Percentiles rank a stretch among this genome's conserved stretches.
Evolutionary conservation across 1,140 invertebrate species (phyloP).

Genomic region (Gryon sp.): DNA sequence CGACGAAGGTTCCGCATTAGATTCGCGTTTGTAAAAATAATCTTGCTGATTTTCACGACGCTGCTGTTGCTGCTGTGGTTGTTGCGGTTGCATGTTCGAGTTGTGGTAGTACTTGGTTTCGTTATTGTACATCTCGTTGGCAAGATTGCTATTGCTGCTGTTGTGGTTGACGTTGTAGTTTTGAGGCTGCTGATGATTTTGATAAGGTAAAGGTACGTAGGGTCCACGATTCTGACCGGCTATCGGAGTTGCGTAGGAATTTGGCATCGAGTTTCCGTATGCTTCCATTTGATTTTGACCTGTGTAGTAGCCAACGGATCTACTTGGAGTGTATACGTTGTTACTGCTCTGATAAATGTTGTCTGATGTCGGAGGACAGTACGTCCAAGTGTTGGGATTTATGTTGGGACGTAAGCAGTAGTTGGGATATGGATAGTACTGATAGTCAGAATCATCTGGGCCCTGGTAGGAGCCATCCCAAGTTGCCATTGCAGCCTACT

Average conservation of each 20-base stretch:
- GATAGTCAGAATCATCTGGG: constrained; percentile 68
- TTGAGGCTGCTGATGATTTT: constrained; percentile 19
- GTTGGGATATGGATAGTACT: constrained; percentile 61
- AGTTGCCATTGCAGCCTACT: constrained; percentile 74
- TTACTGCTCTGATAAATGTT: constrained; percentile 40
- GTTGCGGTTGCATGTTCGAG: too few relatives aligned
- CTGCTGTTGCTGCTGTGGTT: too few relatives aligned
- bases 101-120: constrained; percentile 21
- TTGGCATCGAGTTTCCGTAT: neutral
- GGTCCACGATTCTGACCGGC: neutral
- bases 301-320: constrained; percentile 37
- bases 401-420: constrained; percentile 36
- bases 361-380: constrained; percentile 47
- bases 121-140: constrained; percentile 24
- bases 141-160: neutral
- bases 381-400: constrained; percentile 62
- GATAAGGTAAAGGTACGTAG: constrained; percentile 2
- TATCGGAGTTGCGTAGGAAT: constrained; percentile 42
- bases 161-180: constrained; percentile 3
- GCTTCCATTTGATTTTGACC: constrained; percentile 24
- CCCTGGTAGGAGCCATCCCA: constrained; percentile 75
- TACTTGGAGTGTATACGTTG: constrained; percentile 41
- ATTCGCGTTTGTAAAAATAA: constrained; percentile 8
- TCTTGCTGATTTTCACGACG: constrained; percentile 4
- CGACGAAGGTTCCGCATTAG: constrained; percentile 39